Evolutionary conservation across 2,888 invertebrate genomes (phyloP).

Genomic region (Minunthozetes semirufus): DNA sequence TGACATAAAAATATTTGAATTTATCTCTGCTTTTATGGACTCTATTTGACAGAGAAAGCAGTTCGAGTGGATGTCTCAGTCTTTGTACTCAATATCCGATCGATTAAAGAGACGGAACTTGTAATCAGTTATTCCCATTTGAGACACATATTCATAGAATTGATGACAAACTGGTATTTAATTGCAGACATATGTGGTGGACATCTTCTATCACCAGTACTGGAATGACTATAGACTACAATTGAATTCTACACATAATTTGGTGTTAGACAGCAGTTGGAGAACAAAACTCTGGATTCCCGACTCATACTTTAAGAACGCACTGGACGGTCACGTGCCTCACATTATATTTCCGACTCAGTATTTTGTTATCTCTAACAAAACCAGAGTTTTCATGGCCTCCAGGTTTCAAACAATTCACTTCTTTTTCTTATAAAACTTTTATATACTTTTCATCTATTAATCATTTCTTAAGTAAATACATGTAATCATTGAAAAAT

Average conservation of each 20-base stretch:
- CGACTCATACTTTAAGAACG: conserved; percentile 41
- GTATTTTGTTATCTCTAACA: conserved; percentile 39
- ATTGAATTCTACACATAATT: background rate
- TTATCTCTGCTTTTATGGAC: background rate
- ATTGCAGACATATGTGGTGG: conserved; percentile 39
- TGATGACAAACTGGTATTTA: background rate
- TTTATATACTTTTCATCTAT: background rate
- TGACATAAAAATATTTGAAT: background rate
- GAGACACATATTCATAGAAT: too few relatives aligned
- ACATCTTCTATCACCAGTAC: conserved; percentile 41
- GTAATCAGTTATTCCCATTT: conserved; percentile 3
- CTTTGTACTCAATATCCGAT: conserved; percentile 22
- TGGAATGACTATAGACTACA: conserved; percentile 40
- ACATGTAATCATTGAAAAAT: too few relatives aligned
- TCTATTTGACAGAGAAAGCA: background rate
- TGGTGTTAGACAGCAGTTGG: conserved; percentile 41
- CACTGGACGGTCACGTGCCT: conserved; percentile 40
- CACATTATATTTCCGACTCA: conserved; percentile 40
- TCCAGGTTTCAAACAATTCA: conserved; percentile 41
- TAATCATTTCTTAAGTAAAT: too few relatives aligned
- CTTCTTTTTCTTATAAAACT: too few relatives aligned
- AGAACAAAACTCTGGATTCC: conserved; percentile 40
- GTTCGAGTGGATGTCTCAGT: conserved; percentile 1
- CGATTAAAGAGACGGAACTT: conserved; percentile 15
- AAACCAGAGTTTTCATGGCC: conserved; percentile 39